A percentile compares a stretch with the other conserved stretches of the same genome.
Conservation (phyloP, 2,888 invertebrate species). For the Epinotia brunnichana region DNA sequence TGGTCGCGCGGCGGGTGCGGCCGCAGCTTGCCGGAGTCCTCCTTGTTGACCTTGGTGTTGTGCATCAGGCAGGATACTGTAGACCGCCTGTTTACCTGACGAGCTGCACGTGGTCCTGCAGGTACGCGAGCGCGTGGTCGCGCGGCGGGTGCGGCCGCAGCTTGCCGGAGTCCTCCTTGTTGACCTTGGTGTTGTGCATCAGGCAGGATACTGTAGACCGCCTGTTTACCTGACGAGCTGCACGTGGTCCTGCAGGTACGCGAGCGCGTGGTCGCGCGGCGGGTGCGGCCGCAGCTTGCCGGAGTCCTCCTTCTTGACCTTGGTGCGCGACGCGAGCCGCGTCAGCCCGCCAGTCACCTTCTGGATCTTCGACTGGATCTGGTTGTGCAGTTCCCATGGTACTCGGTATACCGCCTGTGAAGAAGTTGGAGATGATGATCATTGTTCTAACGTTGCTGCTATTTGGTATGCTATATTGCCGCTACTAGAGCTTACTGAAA, state of each 20-base stretch:
- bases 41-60: conserved; percentile 94
- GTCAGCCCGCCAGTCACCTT: conserved; percentile 96
- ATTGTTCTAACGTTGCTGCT: not conserved
- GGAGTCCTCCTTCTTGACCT: conserved; percentile 93
- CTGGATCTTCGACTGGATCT: conserved; percentile 98
- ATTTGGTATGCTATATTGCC: not conserved
- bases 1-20: conserved; percentile 85
- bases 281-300: conserved; percentile 85
- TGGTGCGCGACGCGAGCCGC: conserved; percentile 93
- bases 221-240: conserved; percentile 86
- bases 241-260: conserved; percentile 92
- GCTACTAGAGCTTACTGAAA: not conserved
- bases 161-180: conserved; percentile 91
- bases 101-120: conserved; percentile 91
- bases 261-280: conserved; percentile 85
- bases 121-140: conserved; percentile 87
- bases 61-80: too few species aligned
- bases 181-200: conserved; percentile 94
- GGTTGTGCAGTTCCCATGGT: conserved; percentile 97
- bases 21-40: conserved; percentile 88
- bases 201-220: not conserved
- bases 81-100: conserved; percentile 79
- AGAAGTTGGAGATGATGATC: not conserved
- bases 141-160: conserved; percentile 84
- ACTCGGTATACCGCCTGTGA: conserved; percentile 86